Conservation (phyloP, 2,888 invertebrate species). For the Lordiphosa fenestrarum region DNA sequence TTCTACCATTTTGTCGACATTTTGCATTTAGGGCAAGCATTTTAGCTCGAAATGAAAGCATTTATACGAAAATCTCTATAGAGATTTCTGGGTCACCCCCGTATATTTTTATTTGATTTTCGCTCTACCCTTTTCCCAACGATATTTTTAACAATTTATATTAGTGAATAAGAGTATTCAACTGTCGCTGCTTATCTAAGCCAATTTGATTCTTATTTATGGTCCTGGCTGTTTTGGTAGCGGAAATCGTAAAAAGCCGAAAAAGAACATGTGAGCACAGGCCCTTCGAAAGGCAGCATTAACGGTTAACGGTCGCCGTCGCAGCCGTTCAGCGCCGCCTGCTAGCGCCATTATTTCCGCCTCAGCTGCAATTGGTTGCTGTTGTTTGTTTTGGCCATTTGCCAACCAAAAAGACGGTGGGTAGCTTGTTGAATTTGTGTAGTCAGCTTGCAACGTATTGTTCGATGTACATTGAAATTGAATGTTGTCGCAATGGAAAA, state of each 20-base stretch:
- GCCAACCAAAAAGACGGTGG: constrained; percentile 15
- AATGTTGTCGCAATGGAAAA: constrained; percentile 7
- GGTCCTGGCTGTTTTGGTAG: constrained; percentile 4
- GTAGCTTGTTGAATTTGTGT: constrained; percentile 11
- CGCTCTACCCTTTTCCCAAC: too few relatives aligned
- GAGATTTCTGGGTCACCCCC: too few relatives aligned
- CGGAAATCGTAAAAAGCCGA: constrained; percentile 31
- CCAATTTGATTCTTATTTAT: neutral
- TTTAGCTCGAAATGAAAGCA: too few relatives aligned
- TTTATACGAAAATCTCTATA: too few relatives aligned
- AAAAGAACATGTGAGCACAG: constrained; percentile 1
- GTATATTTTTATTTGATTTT: too few relatives aligned
- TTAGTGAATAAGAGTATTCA: constrained; percentile 3
- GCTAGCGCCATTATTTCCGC: constrained; percentile 19
- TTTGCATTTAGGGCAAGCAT: too few relatives aligned
- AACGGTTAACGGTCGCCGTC: constrained; percentile 3
- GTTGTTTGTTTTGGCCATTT: constrained; percentile 9
- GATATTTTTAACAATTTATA: too few relatives aligned
- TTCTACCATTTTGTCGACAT: too few relatives aligned
- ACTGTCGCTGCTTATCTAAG: neutral
- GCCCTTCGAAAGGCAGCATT: constrained; percentile 7
- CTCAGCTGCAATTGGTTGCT: neutral
- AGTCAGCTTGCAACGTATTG: neutral
- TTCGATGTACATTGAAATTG: neutral
- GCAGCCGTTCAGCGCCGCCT: too few relatives aligned